phyloP scores from a whole-genome alignment of 1,140 invertebrate species.

The Carposina sasakii region DNA sequence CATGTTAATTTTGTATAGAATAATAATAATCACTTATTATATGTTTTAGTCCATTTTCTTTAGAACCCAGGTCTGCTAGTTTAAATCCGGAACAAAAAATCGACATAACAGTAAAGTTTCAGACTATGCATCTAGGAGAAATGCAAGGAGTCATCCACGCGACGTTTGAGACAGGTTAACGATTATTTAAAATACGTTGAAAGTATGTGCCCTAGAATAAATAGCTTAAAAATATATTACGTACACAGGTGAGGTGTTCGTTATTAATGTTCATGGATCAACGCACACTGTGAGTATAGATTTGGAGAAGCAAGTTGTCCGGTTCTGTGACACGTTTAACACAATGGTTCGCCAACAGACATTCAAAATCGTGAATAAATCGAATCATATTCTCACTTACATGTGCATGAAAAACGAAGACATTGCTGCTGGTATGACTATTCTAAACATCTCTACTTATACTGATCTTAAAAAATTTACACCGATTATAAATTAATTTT shows the following conservation, averaged over 20 bases:
- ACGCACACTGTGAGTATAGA: constrained; percentile 43
- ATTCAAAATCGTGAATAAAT: constrained; percentile 58
- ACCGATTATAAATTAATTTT: constrained; percentile 5
- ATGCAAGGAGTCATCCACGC: constrained; percentile 32
- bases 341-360: constrained; percentile 53
- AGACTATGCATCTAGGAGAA: constrained; percentile 53
- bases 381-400: constrained; percentile 46
- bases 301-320: constrained; percentile 50
- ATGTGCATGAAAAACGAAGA: constrained; percentile 61
- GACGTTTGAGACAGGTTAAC: constrained; percentile 58
- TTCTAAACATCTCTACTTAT: too few species aligned
- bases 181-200: too few species aligned
- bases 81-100: constrained; percentile 43
- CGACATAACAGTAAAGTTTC: constrained; percentile 43
- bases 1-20: too few species aligned
- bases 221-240: too few species aligned
- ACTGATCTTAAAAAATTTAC: background rate
- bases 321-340: constrained; percentile 55
- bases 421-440: constrained; percentile 39
- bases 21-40: too few species aligned
- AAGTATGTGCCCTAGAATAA: too few species aligned
- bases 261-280: constrained; percentile 36
- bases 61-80: constrained; percentile 46
- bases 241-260: constrained; percentile 57
- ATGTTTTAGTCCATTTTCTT: constrained; percentile 48